These are phyloP conservation scores for Ctenodactylus gundi DNA, from an alignment of 2,113 vertebrate genomes.

Conservation along the genomic window DNA sequence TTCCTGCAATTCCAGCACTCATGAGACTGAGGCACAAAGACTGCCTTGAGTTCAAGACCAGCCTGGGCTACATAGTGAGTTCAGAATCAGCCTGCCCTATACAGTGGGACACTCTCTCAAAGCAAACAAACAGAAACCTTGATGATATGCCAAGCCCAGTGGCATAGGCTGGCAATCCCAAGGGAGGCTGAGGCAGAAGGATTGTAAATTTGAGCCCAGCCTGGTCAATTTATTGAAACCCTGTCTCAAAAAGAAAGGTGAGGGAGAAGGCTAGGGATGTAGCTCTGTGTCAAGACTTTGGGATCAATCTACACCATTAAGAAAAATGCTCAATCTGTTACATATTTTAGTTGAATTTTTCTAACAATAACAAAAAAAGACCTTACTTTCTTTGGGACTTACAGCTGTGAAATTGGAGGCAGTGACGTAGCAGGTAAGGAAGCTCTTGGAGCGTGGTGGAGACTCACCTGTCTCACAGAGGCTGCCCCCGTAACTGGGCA, in stretches of 20 bases:
- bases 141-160: no score
- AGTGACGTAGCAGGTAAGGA: neutral
- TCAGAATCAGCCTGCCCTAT: no score
- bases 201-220: neutral
- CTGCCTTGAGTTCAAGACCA: no score
- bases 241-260: neutral
- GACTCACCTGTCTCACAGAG: slow-evolving; percentile 93
- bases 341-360: neutral
- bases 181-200: neutral
- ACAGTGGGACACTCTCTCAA: neutral
- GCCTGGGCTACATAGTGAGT: no score
- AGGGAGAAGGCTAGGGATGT: no score
- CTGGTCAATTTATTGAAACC: neutral
- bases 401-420: neutral
- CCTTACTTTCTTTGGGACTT: neutral
- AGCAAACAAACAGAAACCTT: no score
- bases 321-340: no score
- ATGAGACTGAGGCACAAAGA: no score
- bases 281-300: no score
- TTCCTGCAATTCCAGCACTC: no score
- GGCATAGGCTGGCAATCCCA: neutral
- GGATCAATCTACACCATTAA: no score
- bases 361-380: neutral
- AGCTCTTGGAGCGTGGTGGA: rapidly evolving
- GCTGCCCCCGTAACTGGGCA: slow-evolving; percentile 95